These are phyloP conservation scores for Dilophus febrilis DNA, from an alignment of 2,888 invertebrate genomes.

Conservation along the genomic window DNA sequence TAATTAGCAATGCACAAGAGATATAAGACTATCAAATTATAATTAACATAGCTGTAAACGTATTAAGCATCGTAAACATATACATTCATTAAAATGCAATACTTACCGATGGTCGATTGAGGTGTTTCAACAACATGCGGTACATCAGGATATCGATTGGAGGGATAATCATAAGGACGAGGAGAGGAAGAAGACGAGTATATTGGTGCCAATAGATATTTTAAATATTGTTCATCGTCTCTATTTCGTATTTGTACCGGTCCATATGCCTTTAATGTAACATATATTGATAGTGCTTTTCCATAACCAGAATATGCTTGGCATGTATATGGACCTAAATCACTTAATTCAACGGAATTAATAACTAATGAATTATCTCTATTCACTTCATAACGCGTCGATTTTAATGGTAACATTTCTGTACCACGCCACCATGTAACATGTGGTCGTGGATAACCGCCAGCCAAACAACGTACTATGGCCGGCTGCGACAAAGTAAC, in stretches of 20 bases:
- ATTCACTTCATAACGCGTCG: constrained; percentile 38
- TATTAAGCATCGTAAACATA: no score
- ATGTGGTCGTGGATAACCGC: constrained; percentile 61
- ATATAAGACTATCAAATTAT: no score
- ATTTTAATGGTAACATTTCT: constrained; percentile 51
- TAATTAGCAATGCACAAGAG: no score
- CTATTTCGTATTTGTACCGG: constrained; percentile 42
- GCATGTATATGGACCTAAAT: constrained; percentile 75
- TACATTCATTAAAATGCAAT: no score
- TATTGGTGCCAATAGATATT: constrained; percentile 40
- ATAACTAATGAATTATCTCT: constrained; percentile 61
- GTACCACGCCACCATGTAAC: constrained; percentile 75
- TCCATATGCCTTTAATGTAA: constrained; percentile 52
- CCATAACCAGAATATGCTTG: constrained; percentile 73
- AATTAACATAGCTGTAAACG: no score
- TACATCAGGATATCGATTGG: constrained; percentile 17
- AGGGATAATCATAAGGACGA: constrained; percentile 29
- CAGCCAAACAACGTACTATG: constrained; percentile 58
- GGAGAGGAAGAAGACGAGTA: constrained; percentile 20
- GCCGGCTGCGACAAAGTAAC: constrained; percentile 56
- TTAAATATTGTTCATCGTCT: constrained; percentile 39
- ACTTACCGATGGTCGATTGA: constrained; percentile 12
- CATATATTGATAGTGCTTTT: constrained; percentile 58
- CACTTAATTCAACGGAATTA: constrained; percentile 46
- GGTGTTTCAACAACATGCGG: constrained; percentile 11